Conservation (phyloP, 1,140 invertebrate species). For the Calephelis nemesis region DNA sequence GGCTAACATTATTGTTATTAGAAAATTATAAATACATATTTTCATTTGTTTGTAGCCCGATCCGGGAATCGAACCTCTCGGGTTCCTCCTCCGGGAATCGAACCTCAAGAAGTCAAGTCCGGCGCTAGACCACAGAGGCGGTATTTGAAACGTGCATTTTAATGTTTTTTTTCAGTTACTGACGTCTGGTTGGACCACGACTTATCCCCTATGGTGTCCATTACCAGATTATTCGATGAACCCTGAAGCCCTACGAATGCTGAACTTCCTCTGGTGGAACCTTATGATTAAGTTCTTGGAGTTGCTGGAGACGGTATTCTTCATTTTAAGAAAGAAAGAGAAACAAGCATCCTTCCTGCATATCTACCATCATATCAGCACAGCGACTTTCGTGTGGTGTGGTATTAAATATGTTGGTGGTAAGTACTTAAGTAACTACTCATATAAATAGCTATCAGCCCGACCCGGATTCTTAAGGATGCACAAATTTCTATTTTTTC, state of each 20-base stretch:
- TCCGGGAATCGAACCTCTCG: too few relatives aligned
- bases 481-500: too few relatives aligned
- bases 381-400: slow-evolving; percentile 84
- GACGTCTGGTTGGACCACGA: slow-evolving; percentile 75
- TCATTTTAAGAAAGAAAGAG: slow-evolving; percentile 85
- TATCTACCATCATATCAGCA: slow-evolving; percentile 86
- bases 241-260: slow-evolving; percentile 82
- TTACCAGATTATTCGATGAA: slow-evolving; percentile 84
- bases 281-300: slow-evolving; percentile 63
- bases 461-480: too few relatives aligned
- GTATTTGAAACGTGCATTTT: too few relatives aligned
- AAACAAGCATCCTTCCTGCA: slow-evolving; percentile 87
- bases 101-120: too few relatives aligned
- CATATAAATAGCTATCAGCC: too few relatives aligned
- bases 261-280: slow-evolving; percentile 76
- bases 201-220: slow-evolving; percentile 85
- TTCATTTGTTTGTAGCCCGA: too few relatives aligned
- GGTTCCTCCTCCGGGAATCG: too few relatives aligned
- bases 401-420: slow-evolving; percentile 84
- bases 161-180: slow-evolving; percentile 49
- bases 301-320: slow-evolving; percentile 79
- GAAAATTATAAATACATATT: too few relatives aligned
- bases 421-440: slow-evolving; percentile 54
- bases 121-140: too few relatives aligned
- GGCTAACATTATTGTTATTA: too few relatives aligned